A percentile compares a stretch with the other conserved stretches of the same genome.
phyloP scores from a whole-genome alignment of 1,140 invertebrate species.

The Mercenaria mercenaria region DNA sequence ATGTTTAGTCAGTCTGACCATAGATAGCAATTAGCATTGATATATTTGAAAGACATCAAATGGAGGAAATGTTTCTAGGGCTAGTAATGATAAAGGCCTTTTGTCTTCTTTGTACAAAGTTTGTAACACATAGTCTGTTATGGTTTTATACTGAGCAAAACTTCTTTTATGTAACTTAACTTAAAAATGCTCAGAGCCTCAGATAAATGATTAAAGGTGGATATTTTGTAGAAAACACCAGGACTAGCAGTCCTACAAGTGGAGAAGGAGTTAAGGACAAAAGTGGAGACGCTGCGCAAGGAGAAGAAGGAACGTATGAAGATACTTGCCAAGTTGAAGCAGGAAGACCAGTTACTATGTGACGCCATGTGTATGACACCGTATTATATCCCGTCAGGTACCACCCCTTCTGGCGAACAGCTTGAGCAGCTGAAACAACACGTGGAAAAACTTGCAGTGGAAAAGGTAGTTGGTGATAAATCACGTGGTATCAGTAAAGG shows the following conservation, averaged over 20 bases:
- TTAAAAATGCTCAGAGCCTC: too few species aligned
- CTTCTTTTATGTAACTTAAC: too few species aligned
- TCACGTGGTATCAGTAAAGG: background rate
- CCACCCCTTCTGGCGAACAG: slow-evolving; percentile 77
- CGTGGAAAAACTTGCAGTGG: slow-evolving; percentile 68
- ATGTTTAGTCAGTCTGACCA: too few species aligned
- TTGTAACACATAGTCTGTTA: too few species aligned
- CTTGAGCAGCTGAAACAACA: slow-evolving; percentile 78
- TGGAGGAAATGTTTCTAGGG: too few species aligned
- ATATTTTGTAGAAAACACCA: slow-evolving; percentile 63
- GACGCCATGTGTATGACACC: slow-evolving; percentile 77
- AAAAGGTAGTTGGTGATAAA: slow-evolving; percentile 72
- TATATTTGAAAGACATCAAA: too few species aligned
- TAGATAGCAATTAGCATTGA: too few species aligned
- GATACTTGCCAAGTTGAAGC: slow-evolving; percentile 70
- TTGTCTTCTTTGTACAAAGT: too few species aligned
- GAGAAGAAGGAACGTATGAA: slow-evolving; percentile 78
- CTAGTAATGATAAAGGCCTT: too few species aligned
- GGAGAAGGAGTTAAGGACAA: slow-evolving; percentile 77
- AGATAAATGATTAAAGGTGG: too few species aligned
- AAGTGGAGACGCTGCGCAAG: slow-evolving; percentile 72
- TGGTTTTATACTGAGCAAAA: too few species aligned
- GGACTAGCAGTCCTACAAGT: slow-evolving; percentile 75
- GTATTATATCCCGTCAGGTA: slow-evolving; percentile 80
- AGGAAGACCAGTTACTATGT: slow-evolving; percentile 78